phyloP scores from a whole-genome alignment of 2,113 vertebrate species.

The Plotosus lineatus region DNA sequence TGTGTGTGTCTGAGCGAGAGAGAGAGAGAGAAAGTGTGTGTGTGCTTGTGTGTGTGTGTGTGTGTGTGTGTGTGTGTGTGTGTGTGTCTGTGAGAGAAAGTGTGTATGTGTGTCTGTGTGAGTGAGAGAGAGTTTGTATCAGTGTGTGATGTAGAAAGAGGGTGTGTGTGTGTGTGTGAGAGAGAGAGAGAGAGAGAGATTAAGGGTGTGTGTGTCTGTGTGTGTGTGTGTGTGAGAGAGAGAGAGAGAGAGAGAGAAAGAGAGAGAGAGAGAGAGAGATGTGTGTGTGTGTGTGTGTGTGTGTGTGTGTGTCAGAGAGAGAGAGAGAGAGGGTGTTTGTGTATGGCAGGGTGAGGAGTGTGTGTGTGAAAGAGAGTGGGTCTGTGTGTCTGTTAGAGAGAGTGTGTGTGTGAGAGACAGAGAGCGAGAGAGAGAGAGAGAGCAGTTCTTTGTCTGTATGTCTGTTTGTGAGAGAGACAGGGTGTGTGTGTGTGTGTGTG shows the following conservation, averaged over 20 bases:
- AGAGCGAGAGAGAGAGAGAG: neutral
- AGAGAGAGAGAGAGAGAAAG: neutral
- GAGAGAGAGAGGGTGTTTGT: neutral
- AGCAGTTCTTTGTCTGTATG: neutral
- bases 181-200: neutral
- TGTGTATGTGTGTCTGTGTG: too few species aligned
- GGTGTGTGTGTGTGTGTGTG: slow-evolving; percentile 9
- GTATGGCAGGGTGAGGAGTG: slow-evolving; percentile 2
- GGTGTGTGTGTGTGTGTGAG: slow-evolving; percentile 12
- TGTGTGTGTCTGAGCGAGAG: too few species aligned
- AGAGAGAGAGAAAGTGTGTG: too few species aligned
- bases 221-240: slow-evolving; percentile 14
- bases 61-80: slow-evolving; percentile 4
- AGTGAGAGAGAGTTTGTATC: neutral
- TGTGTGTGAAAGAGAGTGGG: neutral
- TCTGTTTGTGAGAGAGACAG: slow-evolving; percentile 5
- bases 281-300: slow-evolving; percentile 17
- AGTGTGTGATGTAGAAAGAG: too few species aligned
- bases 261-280: too few species aligned
- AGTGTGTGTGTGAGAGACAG: slow-evolving; percentile 1
- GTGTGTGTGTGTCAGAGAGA: neutral
- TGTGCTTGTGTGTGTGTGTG: neutral
- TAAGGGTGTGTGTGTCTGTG: neutral
- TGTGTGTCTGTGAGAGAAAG: too few species aligned
- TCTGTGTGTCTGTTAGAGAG: neutral